Base-by-base conservation (phyloP, 2,888 invertebrate genomes). In the Nebria brevicollis region DNA sequence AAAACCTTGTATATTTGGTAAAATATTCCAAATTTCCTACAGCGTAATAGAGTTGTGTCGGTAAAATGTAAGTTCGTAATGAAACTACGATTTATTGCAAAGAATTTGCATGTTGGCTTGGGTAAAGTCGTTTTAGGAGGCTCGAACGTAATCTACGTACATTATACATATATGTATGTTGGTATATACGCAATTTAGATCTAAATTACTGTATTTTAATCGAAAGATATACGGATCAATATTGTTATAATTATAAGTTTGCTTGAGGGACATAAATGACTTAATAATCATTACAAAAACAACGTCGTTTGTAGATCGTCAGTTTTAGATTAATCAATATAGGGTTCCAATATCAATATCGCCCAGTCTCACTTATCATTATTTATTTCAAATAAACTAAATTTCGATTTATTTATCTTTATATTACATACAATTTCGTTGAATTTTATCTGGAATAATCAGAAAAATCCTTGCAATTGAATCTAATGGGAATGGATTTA, bases 121-220 rank as follows among this genome's bases (percentile, higher is more conserved):
- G 26, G 4, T 25, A 70, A 42, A 43, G 70, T 77, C 41, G 68
- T 77, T 77, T 77, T 76, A 77, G 34, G 77, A 76, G 76, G 76
- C 66, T 76, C 41, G 66, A 76, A 76, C 34, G 76, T 76, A 76
- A 76, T 76, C 76, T 76, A 66, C 26, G 76, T 10, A 76, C 34
- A 34, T 34, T 34, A 34, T 34, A 34, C 34, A 34, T 34, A 34
- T 34, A 34, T 34, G 34, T 34, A 34, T 34, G 34, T 34, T 20
- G 20, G 65, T 65, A 43, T 75, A 65, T 75, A 75, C 75, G 75
- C 75, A 75, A 75, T 75, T 75, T 75, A 25, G 43, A n/a, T 34
- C 65, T 26, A 75, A 76, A 76, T 76, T 76, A 76, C 76, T 76
- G 76, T 76, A 41, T 76, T 76, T 76, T 76, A 76, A 76, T 76